Percentiles rank a stretch among this genome's conserved stretches.
Evolutionary conservation across 2,888 invertebrate genomes (phyloP).

Genomic region (Orthosia incerta): DNA sequence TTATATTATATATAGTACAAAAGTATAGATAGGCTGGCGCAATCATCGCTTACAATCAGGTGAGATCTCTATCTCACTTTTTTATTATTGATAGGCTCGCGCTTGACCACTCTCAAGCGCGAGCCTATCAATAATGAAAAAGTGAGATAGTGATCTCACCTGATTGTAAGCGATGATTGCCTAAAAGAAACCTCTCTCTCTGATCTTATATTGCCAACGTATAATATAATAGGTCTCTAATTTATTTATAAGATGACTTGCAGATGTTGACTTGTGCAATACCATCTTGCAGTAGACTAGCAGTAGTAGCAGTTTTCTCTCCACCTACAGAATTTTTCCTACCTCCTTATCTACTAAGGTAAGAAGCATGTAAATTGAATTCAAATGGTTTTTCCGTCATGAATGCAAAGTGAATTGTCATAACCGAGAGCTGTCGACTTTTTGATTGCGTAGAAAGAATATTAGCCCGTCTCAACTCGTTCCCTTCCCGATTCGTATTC

Average conservation of each 20-base stretch:
- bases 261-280: not conserved
- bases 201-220: too few species aligned
- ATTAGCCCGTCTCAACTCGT: slow-evolving; percentile 53
- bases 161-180: too few species aligned
- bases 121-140: too few species aligned
- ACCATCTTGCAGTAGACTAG: not conserved
- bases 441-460: slow-evolving; percentile 58
- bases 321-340: slow-evolving; percentile 9
- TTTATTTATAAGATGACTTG: not conserved
- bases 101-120: too few species aligned
- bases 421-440: slow-evolving; percentile 61
- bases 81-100: too few species aligned
- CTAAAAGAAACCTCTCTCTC: too few species aligned
- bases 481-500: slow-evolving; percentile 66
- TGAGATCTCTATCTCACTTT: too few species aligned
- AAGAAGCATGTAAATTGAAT: slow-evolving; percentile 55
- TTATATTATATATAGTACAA: too few species aligned
- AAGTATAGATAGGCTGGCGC: too few species aligned
- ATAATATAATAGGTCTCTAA: too few species aligned
- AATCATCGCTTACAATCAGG: too few species aligned
- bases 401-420: slow-evolving; percentile 61
- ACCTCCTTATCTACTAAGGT: slow-evolving; percentile 10
- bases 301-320: not conserved
- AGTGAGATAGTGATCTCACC: too few species aligned
- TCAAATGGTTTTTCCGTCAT: slow-evolving; percentile 55